These are phyloP conservation scores for Nasonia giraulti DNA, from an alignment of 1,140 invertebrate genomes.

Conservation along the genomic window DNA sequence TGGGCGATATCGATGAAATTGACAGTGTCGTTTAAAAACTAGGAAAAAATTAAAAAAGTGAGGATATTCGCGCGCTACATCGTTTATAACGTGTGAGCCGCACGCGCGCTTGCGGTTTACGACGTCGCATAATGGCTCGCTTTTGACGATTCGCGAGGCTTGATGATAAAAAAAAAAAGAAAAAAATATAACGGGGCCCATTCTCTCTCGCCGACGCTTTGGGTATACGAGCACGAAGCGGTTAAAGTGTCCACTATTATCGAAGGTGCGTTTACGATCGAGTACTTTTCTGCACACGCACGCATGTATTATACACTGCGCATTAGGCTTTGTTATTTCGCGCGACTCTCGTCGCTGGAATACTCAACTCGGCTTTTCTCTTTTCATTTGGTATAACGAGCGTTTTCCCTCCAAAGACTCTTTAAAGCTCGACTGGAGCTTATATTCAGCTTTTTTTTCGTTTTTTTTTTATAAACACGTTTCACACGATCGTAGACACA, in stretches of 20 bases:
- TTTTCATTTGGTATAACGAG: neutral
- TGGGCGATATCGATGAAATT: neutral
- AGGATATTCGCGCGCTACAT: neutral
- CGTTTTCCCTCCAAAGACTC: too few relatives aligned
- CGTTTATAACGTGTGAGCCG: neutral
- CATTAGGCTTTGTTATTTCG: neutral
- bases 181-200: neutral
- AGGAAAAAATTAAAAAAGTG: neutral
- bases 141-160: conserved; percentile 17
- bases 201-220: conserved; percentile 31
- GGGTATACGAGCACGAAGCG: conserved; percentile 23
- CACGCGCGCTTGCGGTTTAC: neutral
- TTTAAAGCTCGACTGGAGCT: neutral
- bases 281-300: neutral
- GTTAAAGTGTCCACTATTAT: conserved; percentile 2
- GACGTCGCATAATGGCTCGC: neutral
- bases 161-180: neutral
- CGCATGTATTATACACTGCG: neutral
- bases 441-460: too few relatives aligned
- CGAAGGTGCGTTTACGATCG: conserved; percentile 17
- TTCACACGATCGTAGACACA: conserved; percentile 27
- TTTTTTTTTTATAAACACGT: too few relatives aligned
- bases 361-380: neutral
- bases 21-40: neutral
- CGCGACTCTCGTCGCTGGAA: neutral